Evolutionary conservation across 2,888 invertebrate species (phyloP).

Genomic region (Cremastinae sp.): DNA sequence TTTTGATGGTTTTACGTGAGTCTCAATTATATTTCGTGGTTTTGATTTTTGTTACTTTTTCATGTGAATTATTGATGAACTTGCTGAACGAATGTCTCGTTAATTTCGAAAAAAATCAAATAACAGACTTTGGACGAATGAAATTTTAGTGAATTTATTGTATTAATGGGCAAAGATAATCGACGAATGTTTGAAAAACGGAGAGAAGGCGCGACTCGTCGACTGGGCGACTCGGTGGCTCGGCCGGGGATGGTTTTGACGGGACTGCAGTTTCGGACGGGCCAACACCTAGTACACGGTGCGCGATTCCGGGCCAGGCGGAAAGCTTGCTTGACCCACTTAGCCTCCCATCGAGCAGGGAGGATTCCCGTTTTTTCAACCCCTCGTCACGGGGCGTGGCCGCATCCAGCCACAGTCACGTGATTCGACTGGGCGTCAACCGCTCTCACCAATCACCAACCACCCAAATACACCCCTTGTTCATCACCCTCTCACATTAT

Average conservation of each 20-base stretch:
- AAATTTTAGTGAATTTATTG: no score
- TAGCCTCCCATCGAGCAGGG: background rate
- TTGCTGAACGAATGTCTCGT: no score
- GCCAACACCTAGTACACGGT: constrained; percentile 63
- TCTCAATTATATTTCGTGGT: no score
- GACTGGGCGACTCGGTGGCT: constrained; percentile 71
- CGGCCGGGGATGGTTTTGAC: constrained; percentile 77
- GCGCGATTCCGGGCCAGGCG: constrained; percentile 14
- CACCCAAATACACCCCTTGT: background rate
- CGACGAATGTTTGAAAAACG: no score
- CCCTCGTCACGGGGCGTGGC: constrained; percentile 1
- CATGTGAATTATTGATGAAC: no score
- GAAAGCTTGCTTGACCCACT: constrained; percentile 29
- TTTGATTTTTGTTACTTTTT: no score
- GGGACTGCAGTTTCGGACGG: constrained; percentile 74
- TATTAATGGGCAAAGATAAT: no score
- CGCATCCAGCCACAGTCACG: no score
- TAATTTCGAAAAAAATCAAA: no score
- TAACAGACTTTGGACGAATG: no score
- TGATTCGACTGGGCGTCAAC: constrained; percentile 13
- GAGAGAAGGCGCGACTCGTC: no score
- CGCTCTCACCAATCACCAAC: constrained; percentile 11
- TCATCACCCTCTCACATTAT: background rate
- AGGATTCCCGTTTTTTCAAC: constrained; percentile 14
- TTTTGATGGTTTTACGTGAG: no score